Percentiles rank a stretch among this genome's conserved stretches.
Evolutionary conservation across 2,888 invertebrate species (phyloP).

Genomic region (Macaria notata): DNA sequence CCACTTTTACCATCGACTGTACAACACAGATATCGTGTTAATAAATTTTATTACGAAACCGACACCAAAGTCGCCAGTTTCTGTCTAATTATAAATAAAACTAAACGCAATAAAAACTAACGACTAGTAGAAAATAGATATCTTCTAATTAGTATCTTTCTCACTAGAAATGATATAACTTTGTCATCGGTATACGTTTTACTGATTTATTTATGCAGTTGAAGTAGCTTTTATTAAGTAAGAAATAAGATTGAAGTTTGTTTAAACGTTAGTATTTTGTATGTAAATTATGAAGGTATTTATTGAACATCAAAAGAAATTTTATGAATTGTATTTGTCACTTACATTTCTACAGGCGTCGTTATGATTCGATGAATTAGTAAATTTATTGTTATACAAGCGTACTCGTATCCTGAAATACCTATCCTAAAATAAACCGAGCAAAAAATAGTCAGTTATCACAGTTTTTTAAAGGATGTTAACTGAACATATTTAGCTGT

Average conservation of each 20-base stretch:
- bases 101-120: conserved; percentile 7
- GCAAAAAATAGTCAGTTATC: no score
- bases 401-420: no score
- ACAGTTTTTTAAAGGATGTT: no score
- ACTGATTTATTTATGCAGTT: neutral
- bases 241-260: neutral
- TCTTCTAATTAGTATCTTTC: conserved; percentile 10
- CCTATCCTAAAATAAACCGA: no score
- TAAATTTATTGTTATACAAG: no score
- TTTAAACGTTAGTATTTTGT: neutral
- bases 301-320: no score
- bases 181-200: conserved; percentile 5
- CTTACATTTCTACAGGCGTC: no score
- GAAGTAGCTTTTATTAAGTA: neutral
- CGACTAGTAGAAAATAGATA: conserved; percentile 2
- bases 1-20: no score
- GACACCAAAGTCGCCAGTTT: conserved; percentile 2
- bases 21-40: conserved; percentile 7
- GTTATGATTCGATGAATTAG: no score
- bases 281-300: no score
- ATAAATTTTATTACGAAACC: conserved; percentile 22
- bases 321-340: no score
- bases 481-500: no score
- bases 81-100: conserved; percentile 5
- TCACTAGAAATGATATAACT: conserved; percentile 1